These are phyloP conservation scores for Aspidiotus rigidus DNA, from an alignment of 2,888 invertebrate genomes.

Conservation along the genomic window DNA sequence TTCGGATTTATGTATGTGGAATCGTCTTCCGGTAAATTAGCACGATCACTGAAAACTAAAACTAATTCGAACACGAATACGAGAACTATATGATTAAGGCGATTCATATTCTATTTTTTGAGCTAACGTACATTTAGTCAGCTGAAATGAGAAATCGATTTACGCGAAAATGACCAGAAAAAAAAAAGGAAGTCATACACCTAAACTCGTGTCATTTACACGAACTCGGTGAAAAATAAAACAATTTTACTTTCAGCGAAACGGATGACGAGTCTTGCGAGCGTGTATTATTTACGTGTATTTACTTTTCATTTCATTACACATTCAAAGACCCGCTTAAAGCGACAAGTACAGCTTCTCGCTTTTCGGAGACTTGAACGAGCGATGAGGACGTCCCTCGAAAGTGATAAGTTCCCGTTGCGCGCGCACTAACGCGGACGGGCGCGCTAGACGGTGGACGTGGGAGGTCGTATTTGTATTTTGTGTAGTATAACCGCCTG, in stretches of 20 bases:
- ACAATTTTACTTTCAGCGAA: conserved; percentile 21
- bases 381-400: conserved; percentile 23
- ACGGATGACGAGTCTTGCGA: conserved; percentile 6
- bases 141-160: background rate
- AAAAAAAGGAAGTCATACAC: background rate
- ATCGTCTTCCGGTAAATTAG: conserved; percentile 3
- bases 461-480: too few species aligned
- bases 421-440: conserved; percentile 16
- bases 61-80: background rate
- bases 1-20: conserved; percentile 30
- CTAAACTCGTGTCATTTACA: background rate
- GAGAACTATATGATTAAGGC: background rate
- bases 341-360: conserved; percentile 16
- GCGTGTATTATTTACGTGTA: conserved; percentile 5
- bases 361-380: conserved; percentile 26
- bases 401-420: conserved; percentile 20
- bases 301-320: conserved; percentile 8
- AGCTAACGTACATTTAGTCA: too few species aligned
- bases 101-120: conserved; percentile 3
- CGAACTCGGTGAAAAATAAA: conserved; percentile 1
- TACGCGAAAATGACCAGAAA: background rate
- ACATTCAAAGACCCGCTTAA: conserved; percentile 8
- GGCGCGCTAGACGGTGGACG: too few species aligned
- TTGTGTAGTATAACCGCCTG: too few species aligned
- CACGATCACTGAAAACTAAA: conserved; percentile 12